Base-by-base conservation (phyloP, 2,888 invertebrate species). In the Sminthurides aquaticus region DNA sequence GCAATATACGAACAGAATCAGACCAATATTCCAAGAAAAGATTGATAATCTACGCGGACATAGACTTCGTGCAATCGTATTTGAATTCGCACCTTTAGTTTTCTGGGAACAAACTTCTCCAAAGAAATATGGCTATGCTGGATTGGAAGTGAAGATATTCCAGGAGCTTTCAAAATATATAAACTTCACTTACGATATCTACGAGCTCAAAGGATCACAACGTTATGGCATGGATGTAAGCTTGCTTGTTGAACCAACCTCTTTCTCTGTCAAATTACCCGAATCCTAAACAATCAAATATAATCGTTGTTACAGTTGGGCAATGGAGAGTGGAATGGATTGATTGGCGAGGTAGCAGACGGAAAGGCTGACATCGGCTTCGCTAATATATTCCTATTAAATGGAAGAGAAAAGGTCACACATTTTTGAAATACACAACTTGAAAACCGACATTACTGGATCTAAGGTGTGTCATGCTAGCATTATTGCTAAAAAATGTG, bases 31-130 rank as follows among this genome's bases (percentile, higher is more conserved):
- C 29, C 55, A 69, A 34, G 71, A 73, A 24, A 70, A 73, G 63
- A 71, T 71, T 26, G 71, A 69, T 11, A 74, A 74, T 27, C 59
- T 74, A n/a, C 59, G 73, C 20, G 66, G 70, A 48, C 65, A 70
- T 55, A 69, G 54, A 27, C 62, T 74, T 8, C 29, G 49, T 24
- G 67, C 71, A 5, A 66, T 67, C 49, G 68, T 72, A 11, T 74
- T 73, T 57, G 71, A 74, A 55, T 71, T 71, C 62, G 72, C 74
- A 15, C 74, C 74, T n/a, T 57, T 74, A 26, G 71, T 73, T 2
- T 69, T 74, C 54, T 67, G 65, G 62, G 68, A 28, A 18, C 67
- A 73, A 56, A 29, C 66, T 2, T 29, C 28, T 0, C 65, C 65
- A 29, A 64, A 64, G 15, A 67, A 63, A 2, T 71, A 57, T 56